Percentiles rank a stretch among this genome's conserved stretches.
Evolutionary conservation across 1,140 invertebrate genomes (phyloP).

Genomic region (Copidosoma floridanum): DNA sequence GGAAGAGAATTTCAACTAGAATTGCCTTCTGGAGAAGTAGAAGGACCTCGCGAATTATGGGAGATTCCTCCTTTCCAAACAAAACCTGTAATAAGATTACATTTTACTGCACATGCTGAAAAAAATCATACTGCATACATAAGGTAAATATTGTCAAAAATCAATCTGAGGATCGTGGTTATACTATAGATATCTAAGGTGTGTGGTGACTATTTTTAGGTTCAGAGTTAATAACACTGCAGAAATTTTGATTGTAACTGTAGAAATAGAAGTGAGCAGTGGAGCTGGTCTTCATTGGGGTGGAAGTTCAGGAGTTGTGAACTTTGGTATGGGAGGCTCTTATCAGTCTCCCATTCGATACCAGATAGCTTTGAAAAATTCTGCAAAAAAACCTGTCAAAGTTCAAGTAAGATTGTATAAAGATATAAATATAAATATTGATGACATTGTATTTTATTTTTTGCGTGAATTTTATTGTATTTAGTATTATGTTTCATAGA

Average conservation of each 20-base stretch:
- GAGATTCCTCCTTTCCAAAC: conserved; percentile 87
- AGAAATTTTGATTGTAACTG: conserved; percentile 73
- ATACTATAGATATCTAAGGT: too few relatives aligned
- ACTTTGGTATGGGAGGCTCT: conserved; percentile 79
- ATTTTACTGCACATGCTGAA: conserved; percentile 71
- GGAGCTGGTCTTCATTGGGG: conserved; percentile 70
- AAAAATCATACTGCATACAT: conserved; percentile 83
- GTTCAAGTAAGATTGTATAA: conserved; percentile 65
- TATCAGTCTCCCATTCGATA: conserved; percentile 66
- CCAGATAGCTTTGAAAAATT: conserved; percentile 70
- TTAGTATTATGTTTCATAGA: conserved; percentile 53
- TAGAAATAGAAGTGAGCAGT: conserved; percentile 83
- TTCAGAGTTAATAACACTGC: conserved; percentile 71
- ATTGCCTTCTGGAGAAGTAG: conserved; percentile 75
- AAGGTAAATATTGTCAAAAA: conserved; percentile 52
- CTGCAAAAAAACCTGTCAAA: conserved; percentile 68
- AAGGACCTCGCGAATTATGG: conserved; percentile 82
- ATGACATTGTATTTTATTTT: not conserved
- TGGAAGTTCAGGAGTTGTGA: conserved; percentile 72
- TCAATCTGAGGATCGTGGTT: too few relatives aligned
- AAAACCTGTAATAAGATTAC: conserved; percentile 84
- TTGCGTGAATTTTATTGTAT: not conserved
- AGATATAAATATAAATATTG: too few relatives aligned
- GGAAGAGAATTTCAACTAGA: conserved; percentile 88
- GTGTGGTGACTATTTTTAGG: conserved; percentile 49